Evolutionary conservation across 2,797 vertebrate genomes (phyloP), one percentile per base, ranked within the genome.

Genomic region (Cheirogaleus major): DNA sequence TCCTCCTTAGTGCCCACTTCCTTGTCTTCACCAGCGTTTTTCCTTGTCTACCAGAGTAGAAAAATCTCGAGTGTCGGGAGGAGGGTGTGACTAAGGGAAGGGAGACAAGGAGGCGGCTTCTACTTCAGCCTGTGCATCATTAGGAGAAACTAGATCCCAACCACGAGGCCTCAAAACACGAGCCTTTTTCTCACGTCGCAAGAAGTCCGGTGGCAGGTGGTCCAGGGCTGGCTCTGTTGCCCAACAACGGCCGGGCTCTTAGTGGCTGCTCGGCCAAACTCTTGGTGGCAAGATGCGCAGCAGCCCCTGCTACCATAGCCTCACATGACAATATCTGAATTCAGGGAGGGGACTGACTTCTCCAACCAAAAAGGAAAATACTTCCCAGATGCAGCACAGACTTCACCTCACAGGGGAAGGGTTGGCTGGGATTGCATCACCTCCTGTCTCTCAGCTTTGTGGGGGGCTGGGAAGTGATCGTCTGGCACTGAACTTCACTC

Each of bases 351-450:
- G 23, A 8, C n/a, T 7, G 41, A 48, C 30, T 48, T 83, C 73
- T 57, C 48, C 41, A 38, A 0, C 14, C 67, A 38, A 7, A 67
- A 86, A 57, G 43, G 76, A 69, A 30, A 25, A 22, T 32, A 3
- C 32, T 50, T 79, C 15, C 69, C 55, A 7, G 69, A 35, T 48
- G 57, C 43, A n/a, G 35, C 70, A n/a, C 57, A 82, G 72, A 92
- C 57, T 35, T 75, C 17, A 41, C 50, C 35, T 45, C 13, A 9
- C 17, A 25, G n/a, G 30, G 35, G 25, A 22, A 70, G 3, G n/a
- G 7, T 5, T 8, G 35, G 22, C 41, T 23, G 7, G 18, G 2
- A 17, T 2, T 3, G 7, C 17, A 4, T 67, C 32, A 3, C 8
- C 32, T 73, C 23, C 70, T 80, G 0, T n/a, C 73, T 45, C 59